Base-by-base conservation (phyloP, 2,888 invertebrate species). In the Stramonita haemastoma region DNA sequence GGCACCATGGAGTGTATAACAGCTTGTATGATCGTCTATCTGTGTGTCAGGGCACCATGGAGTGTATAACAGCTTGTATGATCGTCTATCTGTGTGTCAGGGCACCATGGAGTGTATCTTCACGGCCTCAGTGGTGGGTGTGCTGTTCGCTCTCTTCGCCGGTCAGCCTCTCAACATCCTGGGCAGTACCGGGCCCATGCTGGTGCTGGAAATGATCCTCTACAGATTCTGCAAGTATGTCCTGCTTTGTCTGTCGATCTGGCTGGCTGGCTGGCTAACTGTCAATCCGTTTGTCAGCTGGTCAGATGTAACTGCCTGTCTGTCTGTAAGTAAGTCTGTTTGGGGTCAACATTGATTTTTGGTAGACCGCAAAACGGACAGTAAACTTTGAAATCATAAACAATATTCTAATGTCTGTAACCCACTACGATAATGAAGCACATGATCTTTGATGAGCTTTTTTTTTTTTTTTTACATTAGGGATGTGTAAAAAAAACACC, bases 151-250 rank as follows among this genome's bases (percentile, higher is more conserved):
- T 15, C 91, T 96, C 85, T 95, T 96, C 89, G 91, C 96, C 87
- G 96, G 96, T 0, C 96, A 96, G 90, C 96, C 96, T 0, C 93
- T 96, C 26, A 96, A 96, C 87, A 96, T 96, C 34, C 93, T 95
- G 56, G 95, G 95, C 83, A 96, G 96, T 84, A 96, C 96, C 0
- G 96, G 96, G 1, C 96, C 96, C 60, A 95, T 96, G 91, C 94
- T 96, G 87, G 95, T 96, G 4, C 95, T 96, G 92, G 96, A 96
- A 97, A 98, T 99, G n/a, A 99, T 99, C 94, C 98, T 99, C 87
- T 99, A 97, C 96, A 98, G 98, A 95, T 98, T 99, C 96, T 99
- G 99, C 97, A 96, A 97, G 97, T 97, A n/a, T 6, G 87, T 70
- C 26, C 22, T 19, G 17, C 15, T 36, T 19, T 13, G 11, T 77